Evolutionary conservation across 2,113 vertebrate genomes (phyloP), one percentile per base, ranked within the genome.

Genomic region (Mugil cephalus): DNA sequence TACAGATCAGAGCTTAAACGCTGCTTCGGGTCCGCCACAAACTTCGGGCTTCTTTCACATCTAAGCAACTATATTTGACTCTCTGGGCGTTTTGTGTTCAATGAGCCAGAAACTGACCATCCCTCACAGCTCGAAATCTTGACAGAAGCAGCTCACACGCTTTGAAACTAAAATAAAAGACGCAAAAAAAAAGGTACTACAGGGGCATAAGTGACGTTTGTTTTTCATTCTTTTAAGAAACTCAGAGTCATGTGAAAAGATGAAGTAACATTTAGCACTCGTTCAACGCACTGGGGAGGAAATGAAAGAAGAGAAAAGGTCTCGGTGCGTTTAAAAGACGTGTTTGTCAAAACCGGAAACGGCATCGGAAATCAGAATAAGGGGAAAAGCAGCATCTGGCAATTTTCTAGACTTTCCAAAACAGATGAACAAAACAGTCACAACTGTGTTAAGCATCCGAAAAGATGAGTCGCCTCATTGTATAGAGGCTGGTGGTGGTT

Each of bases 31-130:
- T 63, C 40, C 47, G 40, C 45, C 45, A 45, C 10, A 67, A 51
- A 58, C 39, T 52, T 55, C 40, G 11, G 45, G 59, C 7, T 51
- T 74, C 55, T 58, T 55, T 69, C 30, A 54, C n/a, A 52, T 74
- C 34, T 11, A 61, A 69, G 56, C 45, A 50, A 30, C 38, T 46
- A 34, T 15, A 46, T 43, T 24, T 11, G 17, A 50, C 34, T 74
- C 56, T 35, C 18, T 21, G 36, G 39, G 58, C 24, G 56, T 42
- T 48, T 73, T 38, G 14, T 15, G 50, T 43, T 68, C 43, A 18
- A 36, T 42, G 50, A 74, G 59, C 13, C 59, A 30, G 66, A 70
- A 66, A 19, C 50, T 6, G 21, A 56, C 47, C 40, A 21, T 47
- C 13, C 17, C 13, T 38, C 34, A 24, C 19, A 42, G 9, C 48